A percentile compares a stretch with the other conserved stretches of the same genome.
phyloP scores from a whole-genome alignment of 2,888 invertebrate species.

The Mythimna albipuncta region DNA sequence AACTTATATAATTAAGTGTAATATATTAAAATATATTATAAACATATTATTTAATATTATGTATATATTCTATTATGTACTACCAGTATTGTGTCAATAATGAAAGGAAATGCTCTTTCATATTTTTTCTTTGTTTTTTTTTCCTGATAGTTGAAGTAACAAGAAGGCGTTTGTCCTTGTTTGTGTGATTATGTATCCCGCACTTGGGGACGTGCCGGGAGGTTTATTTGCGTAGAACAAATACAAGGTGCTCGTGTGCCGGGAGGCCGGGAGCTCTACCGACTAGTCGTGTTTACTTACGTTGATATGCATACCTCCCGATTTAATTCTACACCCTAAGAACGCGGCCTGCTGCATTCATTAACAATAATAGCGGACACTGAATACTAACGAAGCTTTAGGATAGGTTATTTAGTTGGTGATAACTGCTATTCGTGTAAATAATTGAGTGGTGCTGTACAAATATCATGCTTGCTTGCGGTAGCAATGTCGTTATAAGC shows the following conservation, averaged over 20 bases:
- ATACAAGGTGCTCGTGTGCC: slow-evolving; percentile 83
- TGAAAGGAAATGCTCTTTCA: too few species aligned
- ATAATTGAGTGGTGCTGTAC: slow-evolving; percentile 16
- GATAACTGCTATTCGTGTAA: slow-evolving; percentile 24
- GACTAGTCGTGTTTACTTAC: slow-evolving; percentile 79
- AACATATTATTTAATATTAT: too few species aligned
- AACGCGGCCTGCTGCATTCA: slow-evolving; percentile 54
- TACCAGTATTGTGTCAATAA: too few species aligned
- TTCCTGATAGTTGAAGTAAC: slow-evolving; percentile 21
- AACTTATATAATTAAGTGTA: too few species aligned
- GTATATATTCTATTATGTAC: too few species aligned
- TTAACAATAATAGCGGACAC: slow-evolving; percentile 57
- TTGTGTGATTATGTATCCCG: slow-evolving; percentile 78
- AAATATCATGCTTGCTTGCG: slow-evolving; percentile 15
- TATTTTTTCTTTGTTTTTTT: too few species aligned
- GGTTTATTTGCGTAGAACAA: slow-evolving; percentile 84
- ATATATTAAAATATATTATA: too few species aligned
- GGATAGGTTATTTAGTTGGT: slow-evolving; percentile 64
- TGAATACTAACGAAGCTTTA: slow-evolving; percentile 55
- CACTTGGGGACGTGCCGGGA: slow-evolving; percentile 79
- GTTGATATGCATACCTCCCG: slow-evolving; percentile 85
- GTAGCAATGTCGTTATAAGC: slow-evolving; percentile 15
- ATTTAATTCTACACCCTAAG: slow-evolving; percentile 70
- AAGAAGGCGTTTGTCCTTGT: slow-evolving; percentile 72
- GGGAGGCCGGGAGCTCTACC: slow-evolving; percentile 77